Conservation (phyloP, 2,888 invertebrate species). For the Dryadula phaetusa region DNA sequence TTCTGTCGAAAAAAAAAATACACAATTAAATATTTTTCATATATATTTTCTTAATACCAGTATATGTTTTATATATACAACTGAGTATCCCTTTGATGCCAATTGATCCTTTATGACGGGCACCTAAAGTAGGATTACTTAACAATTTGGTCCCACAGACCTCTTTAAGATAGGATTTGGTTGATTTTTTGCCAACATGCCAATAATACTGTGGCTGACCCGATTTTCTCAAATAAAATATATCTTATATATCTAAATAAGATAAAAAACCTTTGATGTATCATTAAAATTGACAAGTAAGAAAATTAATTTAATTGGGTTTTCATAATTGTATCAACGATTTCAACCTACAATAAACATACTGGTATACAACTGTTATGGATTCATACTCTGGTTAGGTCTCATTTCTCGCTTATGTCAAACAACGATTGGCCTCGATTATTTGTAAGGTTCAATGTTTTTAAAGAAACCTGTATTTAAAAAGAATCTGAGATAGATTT, state of each 20-base stretch:
- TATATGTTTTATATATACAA: neutral
- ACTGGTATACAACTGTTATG: too few species aligned
- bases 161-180: conserved; percentile 11
- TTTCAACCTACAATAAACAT: too few species aligned
- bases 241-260: neutral
- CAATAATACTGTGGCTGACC: conserved; percentile 7
- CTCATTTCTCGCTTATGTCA: too few species aligned
- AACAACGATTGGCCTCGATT: too few species aligned
- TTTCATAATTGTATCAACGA: neutral
- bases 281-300: neutral
- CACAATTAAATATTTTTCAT: neutral
- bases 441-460: too few species aligned
- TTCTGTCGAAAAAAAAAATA: too few species aligned
- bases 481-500: too few species aligned
- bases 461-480: too few species aligned
- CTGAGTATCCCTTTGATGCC: neutral
- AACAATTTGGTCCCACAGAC: conserved; percentile 24
- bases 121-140: conserved; percentile 31
- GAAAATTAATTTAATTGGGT: neutral
- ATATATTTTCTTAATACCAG: neutral
- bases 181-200: conserved; percentile 3
- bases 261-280: neutral
- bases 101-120: conserved; percentile 29
- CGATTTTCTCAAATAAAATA: conserved; percentile 1
- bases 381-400: too few species aligned